phyloP scores from a whole-genome alignment of 2,888 invertebrate species.

The Ganaspis brasiliensis region DNA sequence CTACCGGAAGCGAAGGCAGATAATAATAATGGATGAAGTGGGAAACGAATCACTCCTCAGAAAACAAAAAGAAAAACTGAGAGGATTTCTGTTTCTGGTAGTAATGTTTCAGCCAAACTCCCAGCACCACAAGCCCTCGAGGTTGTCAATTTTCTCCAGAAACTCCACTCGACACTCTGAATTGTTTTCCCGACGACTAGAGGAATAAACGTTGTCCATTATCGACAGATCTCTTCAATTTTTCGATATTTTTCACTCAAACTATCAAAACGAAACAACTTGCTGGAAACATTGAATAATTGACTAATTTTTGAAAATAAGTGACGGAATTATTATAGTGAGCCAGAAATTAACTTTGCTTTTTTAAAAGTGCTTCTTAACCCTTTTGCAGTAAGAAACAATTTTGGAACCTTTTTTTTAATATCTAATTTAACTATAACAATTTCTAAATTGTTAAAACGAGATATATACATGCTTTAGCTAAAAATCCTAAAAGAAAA shows the following conservation, averaged over 20 bases:
- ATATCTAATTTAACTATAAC: no score
- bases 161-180: slow-evolving; percentile 9
- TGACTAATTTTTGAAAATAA: neutral
- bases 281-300: neutral
- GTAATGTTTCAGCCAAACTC: slow-evolving; percentile 21
- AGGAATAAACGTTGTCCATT: slow-evolving; percentile 33
- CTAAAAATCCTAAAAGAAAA: no score
- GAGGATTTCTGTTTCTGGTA: slow-evolving; percentile 28
- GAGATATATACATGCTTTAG: no score
- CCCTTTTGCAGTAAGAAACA: no score
- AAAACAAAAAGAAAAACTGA: slow-evolving; percentile 38
- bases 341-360: no score
- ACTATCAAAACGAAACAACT: slow-evolving; percentile 14
- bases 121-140: neutral
- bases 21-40: slow-evolving; percentile 38
- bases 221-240: slow-evolving; percentile 15
- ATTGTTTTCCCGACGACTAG: slow-evolving; percentile 4
- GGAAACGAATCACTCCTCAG: slow-evolving; percentile 33
- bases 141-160: slow-evolving; percentile 33
- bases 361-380: no score
- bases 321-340: no score
- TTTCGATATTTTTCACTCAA: neutral
- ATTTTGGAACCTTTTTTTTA: no score
- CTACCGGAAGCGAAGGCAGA: slow-evolving; percentile 22
- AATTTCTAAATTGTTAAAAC: no score